Percentiles rank a stretch among this genome's conserved stretches.
Evolutionary conservation across 2,888 invertebrate species (phyloP).

Genomic region (Melieria crassipennis): DNA sequence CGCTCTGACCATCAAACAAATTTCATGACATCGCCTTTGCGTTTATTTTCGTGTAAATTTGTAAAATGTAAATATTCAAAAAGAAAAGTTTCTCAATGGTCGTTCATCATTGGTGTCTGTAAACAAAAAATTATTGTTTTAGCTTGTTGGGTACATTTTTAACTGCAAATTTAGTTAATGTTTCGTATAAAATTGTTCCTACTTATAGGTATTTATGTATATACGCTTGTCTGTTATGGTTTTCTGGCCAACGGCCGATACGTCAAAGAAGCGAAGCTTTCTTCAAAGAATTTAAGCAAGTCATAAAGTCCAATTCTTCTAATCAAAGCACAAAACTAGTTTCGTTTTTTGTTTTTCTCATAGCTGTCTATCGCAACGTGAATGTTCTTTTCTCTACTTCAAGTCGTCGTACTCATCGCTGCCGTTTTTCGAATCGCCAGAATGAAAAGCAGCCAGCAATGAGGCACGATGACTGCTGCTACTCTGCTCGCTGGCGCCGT

Average conservation of each 20-base stretch:
- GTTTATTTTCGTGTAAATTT: slow-evolving; percentile 41
- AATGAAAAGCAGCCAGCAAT: slow-evolving; percentile 60
- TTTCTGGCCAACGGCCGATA: background rate
- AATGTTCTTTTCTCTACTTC: slow-evolving; percentile 51
- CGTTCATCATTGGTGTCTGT: slow-evolving; percentile 39
- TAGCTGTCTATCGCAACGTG: background rate
- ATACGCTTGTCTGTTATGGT: background rate
- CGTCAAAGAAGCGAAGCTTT: background rate
- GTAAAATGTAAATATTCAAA: slow-evolving; percentile 59
- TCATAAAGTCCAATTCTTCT: background rate
- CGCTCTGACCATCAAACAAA: too few species aligned
- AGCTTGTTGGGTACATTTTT: slow-evolving; percentile 42
- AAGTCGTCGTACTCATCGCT: slow-evolving; percentile 65
- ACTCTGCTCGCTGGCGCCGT: slow-evolving; percentile 26
- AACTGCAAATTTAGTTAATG: background rate
- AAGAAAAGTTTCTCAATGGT: slow-evolving; percentile 38
- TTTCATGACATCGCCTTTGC: too few species aligned
- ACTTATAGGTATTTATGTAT: background rate
- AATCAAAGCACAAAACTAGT: background rate
- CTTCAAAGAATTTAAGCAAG: background rate
- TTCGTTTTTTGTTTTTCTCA: background rate
- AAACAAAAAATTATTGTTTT: slow-evolving; percentile 46
- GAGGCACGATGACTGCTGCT: slow-evolving; percentile 49
- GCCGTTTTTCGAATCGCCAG: slow-evolving; percentile 63
- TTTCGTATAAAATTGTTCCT: background rate